These are phyloP conservation scores for Rhagonycha lutea DNA, from an alignment of 2,888 invertebrate genomes.

Conservation along the genomic window DNA sequence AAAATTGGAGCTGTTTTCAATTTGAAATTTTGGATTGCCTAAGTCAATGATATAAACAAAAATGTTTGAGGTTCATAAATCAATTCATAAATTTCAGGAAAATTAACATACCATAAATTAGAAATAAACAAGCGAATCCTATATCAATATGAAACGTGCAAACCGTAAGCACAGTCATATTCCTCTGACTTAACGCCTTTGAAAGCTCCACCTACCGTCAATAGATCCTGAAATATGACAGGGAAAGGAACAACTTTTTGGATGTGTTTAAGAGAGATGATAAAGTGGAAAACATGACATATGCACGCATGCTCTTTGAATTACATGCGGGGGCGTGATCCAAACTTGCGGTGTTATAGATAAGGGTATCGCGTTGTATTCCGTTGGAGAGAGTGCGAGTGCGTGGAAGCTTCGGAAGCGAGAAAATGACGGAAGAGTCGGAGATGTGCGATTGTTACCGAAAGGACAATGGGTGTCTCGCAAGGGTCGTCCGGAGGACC, in stretches of 20 bases:
- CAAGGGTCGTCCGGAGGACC: slow-evolving; percentile 52
- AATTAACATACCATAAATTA: slow-evolving; percentile 32
- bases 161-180: slow-evolving; percentile 41
- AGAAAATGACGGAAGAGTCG: slow-evolving; percentile 39
- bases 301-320: slow-evolving; percentile 49
- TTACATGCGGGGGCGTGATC: slow-evolving; percentile 48
- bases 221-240: slow-evolving; percentile 40
- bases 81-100: slow-evolving; percentile 22
- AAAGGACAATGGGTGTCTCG: slow-evolving; percentile 48
- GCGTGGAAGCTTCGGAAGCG: slow-evolving; percentile 8
- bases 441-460: slow-evolving; percentile 46
- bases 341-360: slow-evolving; percentile 42
- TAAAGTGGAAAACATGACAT: slow-evolving; percentile 41
- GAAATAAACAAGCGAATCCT: slow-evolving; percentile 41
- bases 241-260: slow-evolving; percentile 28
- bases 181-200: slow-evolving; percentile 56
- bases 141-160: slow-evolving; percentile 50
- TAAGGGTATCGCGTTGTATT: slow-evolving; percentile 34
- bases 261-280: slow-evolving; percentile 38
- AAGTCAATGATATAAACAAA: neutral
- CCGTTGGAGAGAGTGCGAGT: slow-evolving; percentile 18
- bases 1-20: neutral
- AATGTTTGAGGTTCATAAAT: slow-evolving; percentile 13
- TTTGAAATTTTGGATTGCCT: neutral
- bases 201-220: slow-evolving; percentile 49